phyloP scores from a whole-genome alignment of 92 coral and sea anemone genomes.

The Plumapathes pennacea region DNA sequence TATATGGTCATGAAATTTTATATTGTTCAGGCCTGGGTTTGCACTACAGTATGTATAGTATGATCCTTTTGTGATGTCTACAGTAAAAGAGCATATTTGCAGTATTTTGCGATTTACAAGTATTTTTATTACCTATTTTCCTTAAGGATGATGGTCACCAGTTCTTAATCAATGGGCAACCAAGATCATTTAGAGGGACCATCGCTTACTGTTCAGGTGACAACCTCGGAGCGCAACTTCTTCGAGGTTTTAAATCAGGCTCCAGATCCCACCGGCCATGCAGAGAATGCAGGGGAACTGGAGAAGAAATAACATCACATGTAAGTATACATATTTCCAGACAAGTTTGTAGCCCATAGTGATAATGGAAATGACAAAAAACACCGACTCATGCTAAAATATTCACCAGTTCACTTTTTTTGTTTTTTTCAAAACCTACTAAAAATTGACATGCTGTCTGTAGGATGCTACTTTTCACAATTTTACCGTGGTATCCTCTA shows the following conservation, averaged over 20 bases:
- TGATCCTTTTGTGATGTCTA: not conserved
- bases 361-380: no score
- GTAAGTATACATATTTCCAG: constrained; percentile 2
- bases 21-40: no score
- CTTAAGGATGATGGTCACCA: constrained; percentile 9
- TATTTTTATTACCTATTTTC: not conserved
- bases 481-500: no score
- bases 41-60: no score
- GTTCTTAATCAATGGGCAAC: not conserved
- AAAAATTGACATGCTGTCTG: no score
- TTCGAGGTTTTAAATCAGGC: constrained; percentile 47
- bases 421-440: no score
- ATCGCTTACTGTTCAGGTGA: constrained; percentile 31
- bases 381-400: no score
- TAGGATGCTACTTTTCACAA: no score
- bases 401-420: no score
- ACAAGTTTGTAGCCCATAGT: no score
- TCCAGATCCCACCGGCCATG: constrained; percentile 10
- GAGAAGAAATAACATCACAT: constrained; percentile 1
- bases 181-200: constrained; percentile 4
- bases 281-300: constrained; percentile 37
- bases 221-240: constrained; percentile 29
- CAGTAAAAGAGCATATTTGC: not conserved
- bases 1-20: not conserved
- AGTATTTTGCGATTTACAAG: not conserved